Base-by-base conservation (phyloP, 2,113 vertebrate genomes). In the Crocuta crocuta region DNA sequence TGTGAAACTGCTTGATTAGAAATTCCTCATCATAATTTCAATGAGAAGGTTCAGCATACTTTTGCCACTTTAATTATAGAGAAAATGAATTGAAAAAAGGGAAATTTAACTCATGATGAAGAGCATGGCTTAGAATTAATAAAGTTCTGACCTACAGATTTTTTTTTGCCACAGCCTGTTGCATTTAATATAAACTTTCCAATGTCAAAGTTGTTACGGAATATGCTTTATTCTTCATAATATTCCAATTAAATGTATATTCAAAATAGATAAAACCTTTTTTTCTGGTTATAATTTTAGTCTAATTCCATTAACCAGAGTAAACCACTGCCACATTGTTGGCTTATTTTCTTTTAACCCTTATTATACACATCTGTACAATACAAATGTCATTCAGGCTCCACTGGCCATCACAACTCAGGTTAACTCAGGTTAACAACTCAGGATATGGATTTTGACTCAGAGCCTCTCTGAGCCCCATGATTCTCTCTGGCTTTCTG, bases 41-140 rank as follows among this genome's bases (percentile, higher is more conserved):
- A 33, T 84, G 28, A 92, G 58, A 92, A 84, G 97, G n/a, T 84
- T 93, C 50, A 68, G 3, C 50, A 71, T 96, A 10, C 9, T 68
- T 71, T 45, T 63, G 58, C n/a, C 35, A 94, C 4, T 87, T 97
- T 58, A 92, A 90, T 96, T 91, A 73, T 65, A 86, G 86, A 66
- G 43, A 89, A 96, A 89, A 89, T 79, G 43, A 91, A 63, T 33
- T 93, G 31, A 96, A 97, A 97, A 95, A 53, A 87, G 87, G 83
- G 48, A 92, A 80, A 80, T 61, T 61, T 94, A 84, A 94, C 33
- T 92, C 55, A 78, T 84, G 76, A 96, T 90, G 74, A 94, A 90
- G 10, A 84, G 5, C 43, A 83, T 91, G 55, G 23, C 43, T 89
- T 80, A 83, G 85, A 97, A 97, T 97, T 96, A 96, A 86, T 98